A percentile compares a stretch with the other conserved stretches of the same genome.
Conservation (phyloP, 2,797 vertebrate species). For the Discoglossus pictus region DNA sequence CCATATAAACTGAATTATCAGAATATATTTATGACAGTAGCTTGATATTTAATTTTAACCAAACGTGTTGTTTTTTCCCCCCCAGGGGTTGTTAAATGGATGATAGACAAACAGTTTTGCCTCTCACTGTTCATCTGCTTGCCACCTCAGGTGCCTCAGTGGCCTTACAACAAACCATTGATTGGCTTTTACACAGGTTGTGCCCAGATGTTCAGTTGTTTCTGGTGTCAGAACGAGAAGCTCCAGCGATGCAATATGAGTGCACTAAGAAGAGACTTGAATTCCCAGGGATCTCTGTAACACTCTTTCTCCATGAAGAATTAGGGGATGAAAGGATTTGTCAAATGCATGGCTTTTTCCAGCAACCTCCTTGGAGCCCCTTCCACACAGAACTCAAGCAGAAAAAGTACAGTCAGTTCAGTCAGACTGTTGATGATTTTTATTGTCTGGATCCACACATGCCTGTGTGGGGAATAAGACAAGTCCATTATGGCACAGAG, state of each 20-base stretch:
- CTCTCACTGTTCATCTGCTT: constrained; percentile 85
- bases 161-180: constrained; percentile 82
- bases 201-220: constrained; percentile 81
- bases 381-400: constrained; percentile 67
- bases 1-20: too few species aligned
- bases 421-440: constrained; percentile 78
- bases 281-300: constrained; percentile 85
- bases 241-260: constrained; percentile 64
- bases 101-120: constrained; percentile 59
- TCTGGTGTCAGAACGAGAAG: constrained; percentile 82
- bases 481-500: constrained; percentile 78
- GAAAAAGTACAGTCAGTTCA: constrained; percentile 56
- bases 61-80: too few species aligned
- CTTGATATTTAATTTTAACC: too few species aligned
- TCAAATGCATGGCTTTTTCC: constrained; percentile 82
- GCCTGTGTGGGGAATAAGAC: constrained; percentile 89
- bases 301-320: constrained; percentile 85
- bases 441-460: constrained; percentile 84
- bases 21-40: too few species aligned
- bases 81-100: constrained; percentile 60
- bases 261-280: constrained; percentile 57
- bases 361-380: constrained; percentile 84
- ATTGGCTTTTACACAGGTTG: constrained; percentile 79
- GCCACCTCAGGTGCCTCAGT: constrained; percentile 77
- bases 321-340: constrained; percentile 84